Percentiles rank a stretch among this genome's conserved stretches.
These are phyloP conservation scores for Sarcophilus harrisii DNA, from an alignment of 2,797 vertebrate genomes.

Conservation along the genomic window DNA sequence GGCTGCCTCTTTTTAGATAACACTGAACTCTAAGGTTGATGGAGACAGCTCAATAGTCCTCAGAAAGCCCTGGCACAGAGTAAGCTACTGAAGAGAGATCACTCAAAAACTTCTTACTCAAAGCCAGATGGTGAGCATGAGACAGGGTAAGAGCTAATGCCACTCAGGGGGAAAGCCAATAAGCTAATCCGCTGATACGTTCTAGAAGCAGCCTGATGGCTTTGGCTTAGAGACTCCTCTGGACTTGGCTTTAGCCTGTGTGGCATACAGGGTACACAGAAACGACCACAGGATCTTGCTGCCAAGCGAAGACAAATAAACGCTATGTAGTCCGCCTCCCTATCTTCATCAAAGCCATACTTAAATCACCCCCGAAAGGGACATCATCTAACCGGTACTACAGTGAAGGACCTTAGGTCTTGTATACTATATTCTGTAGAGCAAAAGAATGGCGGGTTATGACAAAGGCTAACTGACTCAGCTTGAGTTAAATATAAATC, in stretches of 20 bases:
- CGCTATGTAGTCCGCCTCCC: not conserved
- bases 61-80: slow-evolving; percentile 67
- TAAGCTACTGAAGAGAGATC: slow-evolving; percentile 68
- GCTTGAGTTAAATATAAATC: no score
- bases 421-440: no score
- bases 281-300: slow-evolving; percentile 30
- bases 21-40: not conserved
- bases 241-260: slow-evolving; percentile 55
- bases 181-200: slow-evolving; percentile 71
- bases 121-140: slow-evolving; percentile 78
- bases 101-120: slow-evolving; percentile 70
- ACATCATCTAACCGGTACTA: not conserved
- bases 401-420: no score
- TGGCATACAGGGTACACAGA: slow-evolving; percentile 34
- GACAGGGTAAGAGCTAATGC: slow-evolving; percentile 74
- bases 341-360: slow-evolving; percentile 3
- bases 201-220: slow-evolving; percentile 59
- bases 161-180: slow-evolving; percentile 74
- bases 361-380: not conserved
- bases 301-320: not conserved
- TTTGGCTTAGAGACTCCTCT: slow-evolving; percentile 63
- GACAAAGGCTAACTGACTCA: no score
- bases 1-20: slow-evolving; percentile 35
- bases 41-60: slow-evolving; percentile 42
- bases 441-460: no score